Evolutionary conservation across 2,113 vertebrate genomes (phyloP).

Genomic region (Elaphurus davidianus): DNA sequence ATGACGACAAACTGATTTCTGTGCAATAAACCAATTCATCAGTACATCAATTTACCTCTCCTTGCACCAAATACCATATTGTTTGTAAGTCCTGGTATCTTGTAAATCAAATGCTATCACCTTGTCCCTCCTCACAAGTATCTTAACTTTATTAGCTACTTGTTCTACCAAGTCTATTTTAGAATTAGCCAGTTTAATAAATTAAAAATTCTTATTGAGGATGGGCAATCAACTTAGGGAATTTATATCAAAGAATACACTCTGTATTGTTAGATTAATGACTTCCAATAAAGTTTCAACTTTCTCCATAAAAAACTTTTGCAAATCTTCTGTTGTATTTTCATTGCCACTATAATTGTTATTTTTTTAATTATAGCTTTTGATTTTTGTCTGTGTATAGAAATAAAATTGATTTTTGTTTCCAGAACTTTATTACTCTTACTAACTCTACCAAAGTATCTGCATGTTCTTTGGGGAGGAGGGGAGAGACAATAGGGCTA

Average conservation of each 20-base stretch:
- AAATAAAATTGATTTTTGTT: neutral
- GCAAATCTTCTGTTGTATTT: neutral
- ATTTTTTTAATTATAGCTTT: neutral
- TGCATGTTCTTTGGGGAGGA: neutral
- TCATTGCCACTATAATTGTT: neutral
- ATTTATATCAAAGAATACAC: neutral
- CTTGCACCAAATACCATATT: neutral
- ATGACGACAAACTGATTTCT: neutral
- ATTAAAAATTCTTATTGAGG: neutral
- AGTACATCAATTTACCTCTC: neutral
- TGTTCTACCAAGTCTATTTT: neutral
- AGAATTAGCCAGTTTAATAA: neutral
- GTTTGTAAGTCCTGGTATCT: neutral
- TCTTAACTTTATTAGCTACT: neutral
- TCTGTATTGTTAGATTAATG: neutral
- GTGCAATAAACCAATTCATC: neutral
- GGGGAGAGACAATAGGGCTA: neutral
- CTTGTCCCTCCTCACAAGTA: neutral
- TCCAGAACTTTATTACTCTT: neutral
- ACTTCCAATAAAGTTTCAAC: neutral
- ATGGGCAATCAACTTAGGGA: neutral
- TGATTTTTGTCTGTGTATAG: neutral
- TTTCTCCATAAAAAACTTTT: neutral
- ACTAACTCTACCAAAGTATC: neutral
- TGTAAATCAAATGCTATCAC: neutral